Conservation (phyloP, 2,888 invertebrate genomes). For the Ornithoptera alexandrae region DNA sequence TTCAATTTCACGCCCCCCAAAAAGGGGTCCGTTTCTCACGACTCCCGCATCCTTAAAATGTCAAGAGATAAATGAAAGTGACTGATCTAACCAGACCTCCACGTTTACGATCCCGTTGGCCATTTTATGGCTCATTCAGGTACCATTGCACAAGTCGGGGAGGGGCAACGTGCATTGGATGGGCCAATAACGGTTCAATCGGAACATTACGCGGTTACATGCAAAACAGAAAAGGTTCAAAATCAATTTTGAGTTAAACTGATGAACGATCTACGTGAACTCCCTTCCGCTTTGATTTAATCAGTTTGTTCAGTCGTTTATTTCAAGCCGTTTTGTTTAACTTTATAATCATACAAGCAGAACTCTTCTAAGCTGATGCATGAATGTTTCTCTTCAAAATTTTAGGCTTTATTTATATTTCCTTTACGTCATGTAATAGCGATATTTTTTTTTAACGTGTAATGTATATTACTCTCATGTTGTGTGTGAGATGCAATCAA, state of each 20-base stretch:
- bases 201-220: conserved; percentile 72
- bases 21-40: conserved; percentile 70
- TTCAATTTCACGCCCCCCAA: conserved; percentile 77
- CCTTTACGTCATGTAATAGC: too few relatives aligned
- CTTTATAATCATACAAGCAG: too few relatives aligned
- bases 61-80: conserved; percentile 66
- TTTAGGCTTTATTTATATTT: too few relatives aligned
- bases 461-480: too few relatives aligned
- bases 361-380: too few relatives aligned
- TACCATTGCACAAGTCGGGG: conserved; percentile 40
- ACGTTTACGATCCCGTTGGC: conserved; percentile 34
- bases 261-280: conserved; percentile 44
- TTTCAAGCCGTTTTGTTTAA: too few relatives aligned
- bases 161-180: conserved; percentile 55
- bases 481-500: too few relatives aligned
- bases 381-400: too few relatives aligned
- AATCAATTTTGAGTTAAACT: conserved; percentile 75
- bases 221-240: conserved; percentile 67
- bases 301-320: neutral
- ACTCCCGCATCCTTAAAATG: conserved; percentile 68
- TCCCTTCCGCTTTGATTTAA: conserved; percentile 33
- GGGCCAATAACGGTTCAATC: conserved; percentile 53
- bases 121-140: conserved; percentile 37
- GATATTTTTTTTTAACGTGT: too few relatives aligned
- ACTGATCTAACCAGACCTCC: conserved; percentile 46